Conservation (phyloP, 2,113 vertebrate genomes). For the Leptocoma aspasia region DNA sequence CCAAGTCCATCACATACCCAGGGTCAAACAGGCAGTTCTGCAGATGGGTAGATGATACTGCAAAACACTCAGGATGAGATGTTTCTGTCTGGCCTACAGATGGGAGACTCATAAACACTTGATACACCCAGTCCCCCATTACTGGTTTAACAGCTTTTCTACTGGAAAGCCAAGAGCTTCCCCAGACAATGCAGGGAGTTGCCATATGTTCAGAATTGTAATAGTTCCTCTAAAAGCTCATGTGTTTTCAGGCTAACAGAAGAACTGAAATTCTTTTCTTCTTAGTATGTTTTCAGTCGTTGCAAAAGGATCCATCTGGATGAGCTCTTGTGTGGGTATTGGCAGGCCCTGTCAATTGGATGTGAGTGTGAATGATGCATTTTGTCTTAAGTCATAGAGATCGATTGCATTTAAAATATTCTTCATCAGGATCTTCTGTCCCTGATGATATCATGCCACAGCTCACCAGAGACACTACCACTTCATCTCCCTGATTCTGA, state of each 20-base stretch:
- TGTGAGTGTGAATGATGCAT: neutral
- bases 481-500: constrained; percentile 32
- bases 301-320: constrained; percentile 1
- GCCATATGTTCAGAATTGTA: neutral
- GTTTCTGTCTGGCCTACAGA: constrained; percentile 42
- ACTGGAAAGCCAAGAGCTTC: constrained; percentile 50
- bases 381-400: constrained; percentile 23
- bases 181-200: constrained; percentile 22
- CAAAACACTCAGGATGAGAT: neutral
- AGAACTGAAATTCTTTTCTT: constrained; percentile 4
- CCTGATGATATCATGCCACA: neutral
- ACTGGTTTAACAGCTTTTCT: constrained; percentile 45
- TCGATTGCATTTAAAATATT: constrained; percentile 12
- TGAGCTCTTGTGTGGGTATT: neutral
- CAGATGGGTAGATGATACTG: neutral
- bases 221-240: constrained; percentile 15
- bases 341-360: constrained; percentile 1
- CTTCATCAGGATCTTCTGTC: neutral
- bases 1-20: neutral
- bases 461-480: neutral
- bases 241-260: constrained; percentile 17
- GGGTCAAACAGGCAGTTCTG: constrained; percentile 15
- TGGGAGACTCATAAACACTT: constrained; percentile 50
- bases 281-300: neutral
- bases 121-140: constrained; percentile 40